Conservation (phyloP, 2,797 vertebrate genomes). For the Nyctalus aviator region DNA sequence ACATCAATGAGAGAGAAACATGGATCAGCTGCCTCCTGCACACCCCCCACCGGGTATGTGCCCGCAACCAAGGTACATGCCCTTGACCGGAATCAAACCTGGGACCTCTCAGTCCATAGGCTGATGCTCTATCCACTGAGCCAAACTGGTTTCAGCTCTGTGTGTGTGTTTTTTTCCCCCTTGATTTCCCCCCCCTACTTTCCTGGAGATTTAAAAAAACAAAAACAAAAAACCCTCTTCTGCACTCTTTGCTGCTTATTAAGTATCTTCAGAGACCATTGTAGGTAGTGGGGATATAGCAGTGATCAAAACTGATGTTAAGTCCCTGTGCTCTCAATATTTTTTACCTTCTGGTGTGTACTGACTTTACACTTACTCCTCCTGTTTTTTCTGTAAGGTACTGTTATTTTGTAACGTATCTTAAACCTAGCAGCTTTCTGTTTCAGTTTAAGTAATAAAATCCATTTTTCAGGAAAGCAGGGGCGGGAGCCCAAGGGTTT, state of each 20-base stretch:
- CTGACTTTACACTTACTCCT: background rate
- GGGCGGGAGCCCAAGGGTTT: background rate
- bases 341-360: background rate
- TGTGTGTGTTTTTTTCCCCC: too few relatives aligned
- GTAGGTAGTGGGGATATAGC: too few relatives aligned
- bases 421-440: background rate
- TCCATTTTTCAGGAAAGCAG: background rate
- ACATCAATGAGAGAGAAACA: too few relatives aligned
- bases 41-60: too few relatives aligned
- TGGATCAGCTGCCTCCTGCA: too few relatives aligned
- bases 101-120: too few relatives aligned
- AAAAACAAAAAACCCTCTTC: background rate
- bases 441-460: background rate
- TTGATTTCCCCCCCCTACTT: background rate
- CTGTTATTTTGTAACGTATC: background rate
- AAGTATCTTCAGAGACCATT: background rate
- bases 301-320: background rate
- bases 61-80: too few relatives aligned
- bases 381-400: background rate
- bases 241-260: background rate
- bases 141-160: too few relatives aligned
- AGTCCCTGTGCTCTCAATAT: background rate
- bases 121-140: too few relatives aligned
- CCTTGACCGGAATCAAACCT: too few relatives aligned
- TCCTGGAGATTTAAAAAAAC: background rate